A percentile compares a stretch with the other conserved stretches of the same genome.
phyloP scores from a whole-genome alignment of 2,113 vertebrate species.

The Orthonyx spaldingii region DNA sequence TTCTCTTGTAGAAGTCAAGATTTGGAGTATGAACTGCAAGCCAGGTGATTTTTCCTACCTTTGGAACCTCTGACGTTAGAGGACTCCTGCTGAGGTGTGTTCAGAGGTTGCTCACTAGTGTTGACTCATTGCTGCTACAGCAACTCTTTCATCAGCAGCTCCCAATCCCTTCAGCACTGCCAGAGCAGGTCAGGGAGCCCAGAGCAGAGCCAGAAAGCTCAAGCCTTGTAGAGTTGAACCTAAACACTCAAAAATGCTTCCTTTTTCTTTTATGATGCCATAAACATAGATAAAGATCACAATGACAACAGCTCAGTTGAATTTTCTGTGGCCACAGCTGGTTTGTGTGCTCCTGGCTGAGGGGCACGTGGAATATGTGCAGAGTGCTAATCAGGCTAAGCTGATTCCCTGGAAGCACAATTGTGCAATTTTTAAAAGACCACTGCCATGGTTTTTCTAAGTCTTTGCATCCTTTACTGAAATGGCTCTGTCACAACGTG shows the following conservation, averaged over 20 bases:
- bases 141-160: not conserved
- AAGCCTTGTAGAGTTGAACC: not conserved
- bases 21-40: not conserved
- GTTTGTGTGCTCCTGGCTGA: not conserved
- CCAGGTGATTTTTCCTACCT: not conserved
- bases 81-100: not conserved
- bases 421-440: not conserved
- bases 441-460: not conserved
- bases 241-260: not conserved
- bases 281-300: not conserved
- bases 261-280: not conserved
- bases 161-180: not conserved
- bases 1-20: not conserved
- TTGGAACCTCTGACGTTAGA: not conserved
- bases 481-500: conserved; percentile 15
- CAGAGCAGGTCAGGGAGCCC: not conserved
- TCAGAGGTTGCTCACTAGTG: not conserved
- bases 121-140: not conserved
- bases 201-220: not conserved
- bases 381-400: not conserved
- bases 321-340: not conserved
- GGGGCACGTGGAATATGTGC: not conserved
- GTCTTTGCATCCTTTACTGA: not conserved
- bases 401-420: not conserved
- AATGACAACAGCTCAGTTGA: not conserved